phyloP scores from a whole-genome alignment of 1,140 invertebrate genomes.

The Aphelinus certus region DNA sequence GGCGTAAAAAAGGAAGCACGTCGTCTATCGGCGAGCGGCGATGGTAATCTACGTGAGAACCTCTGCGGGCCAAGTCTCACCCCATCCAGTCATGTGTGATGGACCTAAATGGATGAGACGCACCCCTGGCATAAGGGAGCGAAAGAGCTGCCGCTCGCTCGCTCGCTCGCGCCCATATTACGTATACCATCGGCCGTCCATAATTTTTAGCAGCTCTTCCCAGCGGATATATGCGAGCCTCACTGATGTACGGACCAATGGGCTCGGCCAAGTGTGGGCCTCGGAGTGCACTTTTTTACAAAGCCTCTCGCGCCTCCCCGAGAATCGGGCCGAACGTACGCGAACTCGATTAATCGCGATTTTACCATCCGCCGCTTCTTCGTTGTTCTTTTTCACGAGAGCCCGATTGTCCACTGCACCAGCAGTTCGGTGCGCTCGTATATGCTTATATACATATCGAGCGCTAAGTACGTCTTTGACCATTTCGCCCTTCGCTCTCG shows the following conservation, averaged over 20 bases:
- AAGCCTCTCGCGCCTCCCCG: not conserved
- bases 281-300: conserved; percentile 35
- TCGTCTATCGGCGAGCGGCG: not conserved
- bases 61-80: conserved; percentile 62
- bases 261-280: not conserved
- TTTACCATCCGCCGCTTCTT: not conserved
- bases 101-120: conserved; percentile 68
- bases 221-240: too few species aligned
- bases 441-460: too few species aligned
- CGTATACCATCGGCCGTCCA: conserved; percentile 54
- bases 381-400: too few species aligned
- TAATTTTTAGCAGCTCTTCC: conserved; percentile 51
- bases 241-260: not conserved
- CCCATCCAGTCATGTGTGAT: conserved; percentile 67
- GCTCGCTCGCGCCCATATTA: conserved; percentile 13
- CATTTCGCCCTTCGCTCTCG: too few species aligned
- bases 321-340: not conserved
- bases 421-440: too few species aligned
- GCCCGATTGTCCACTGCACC: too few species aligned
- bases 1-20: too few species aligned
- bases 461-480: too few species aligned
- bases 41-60: conserved; percentile 64
- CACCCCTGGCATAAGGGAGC: conserved; percentile 48
- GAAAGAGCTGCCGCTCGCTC: not conserved
- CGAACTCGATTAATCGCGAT: conserved; percentile 21